Conservation (phyloP, 2,797 vertebrate species). For the Leptodactylus fallax region DNA sequence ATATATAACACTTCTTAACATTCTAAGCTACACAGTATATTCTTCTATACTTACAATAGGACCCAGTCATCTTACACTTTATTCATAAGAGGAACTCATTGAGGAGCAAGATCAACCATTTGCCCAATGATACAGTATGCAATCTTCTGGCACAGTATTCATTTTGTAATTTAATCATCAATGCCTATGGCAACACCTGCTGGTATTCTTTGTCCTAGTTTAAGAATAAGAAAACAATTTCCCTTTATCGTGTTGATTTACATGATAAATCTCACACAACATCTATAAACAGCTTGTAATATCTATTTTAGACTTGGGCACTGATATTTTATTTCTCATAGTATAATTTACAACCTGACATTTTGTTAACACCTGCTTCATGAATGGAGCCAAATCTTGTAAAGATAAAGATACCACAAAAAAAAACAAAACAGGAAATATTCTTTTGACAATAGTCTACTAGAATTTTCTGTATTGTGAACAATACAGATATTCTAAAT, state of each 20-base stretch:
- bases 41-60: not conserved
- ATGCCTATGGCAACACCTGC: conserved; percentile 13
- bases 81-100: not conserved
- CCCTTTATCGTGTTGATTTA: conserved; percentile 4
- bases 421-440: not conserved
- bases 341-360: conserved; percentile 23
- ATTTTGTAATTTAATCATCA: not conserved
- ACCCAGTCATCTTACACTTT: not conserved
- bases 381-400: not conserved
- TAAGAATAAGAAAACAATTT: conserved; percentile 27
- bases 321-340: conserved; percentile 13
- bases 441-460: not conserved
- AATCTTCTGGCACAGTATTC: not conserved
- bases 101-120: not conserved
- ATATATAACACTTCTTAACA: not conserved
- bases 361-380: conserved; percentile 41
- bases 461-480: not conserved
- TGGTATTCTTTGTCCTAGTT: conserved; percentile 43
- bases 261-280: conserved; percentile 3
- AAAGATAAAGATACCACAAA: not conserved
- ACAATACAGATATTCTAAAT: not conserved
- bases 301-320: conserved; percentile 35
- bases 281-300: conserved; percentile 32
- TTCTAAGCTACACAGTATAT: not conserved
- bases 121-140: not conserved